These are phyloP conservation scores for Clostera curtula DNA, from an alignment of 2,888 invertebrate species.

Conservation along the genomic window DNA sequence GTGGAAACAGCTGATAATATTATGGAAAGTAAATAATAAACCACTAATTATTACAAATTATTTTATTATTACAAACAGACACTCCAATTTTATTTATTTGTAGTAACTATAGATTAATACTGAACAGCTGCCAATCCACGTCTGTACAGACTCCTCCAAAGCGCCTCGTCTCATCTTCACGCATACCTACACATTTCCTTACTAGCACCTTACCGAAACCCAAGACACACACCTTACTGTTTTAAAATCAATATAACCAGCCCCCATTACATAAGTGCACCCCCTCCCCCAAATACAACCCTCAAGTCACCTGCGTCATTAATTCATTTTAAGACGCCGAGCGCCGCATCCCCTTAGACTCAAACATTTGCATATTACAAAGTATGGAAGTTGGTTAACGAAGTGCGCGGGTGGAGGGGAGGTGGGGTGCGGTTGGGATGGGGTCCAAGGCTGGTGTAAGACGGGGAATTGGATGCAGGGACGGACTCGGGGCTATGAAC, in stretches of 20 bases:
- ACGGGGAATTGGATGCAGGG: conserved; percentile 69
- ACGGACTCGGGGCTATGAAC: conserved; percentile 22
- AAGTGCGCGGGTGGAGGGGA: conserved; percentile 37
- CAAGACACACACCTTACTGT: conserved; percentile 1
- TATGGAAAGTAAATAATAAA: no score
- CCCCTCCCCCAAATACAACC: conserved; percentile 5
- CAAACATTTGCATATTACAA: conserved; percentile 74
- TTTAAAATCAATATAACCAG: conserved; percentile 20
- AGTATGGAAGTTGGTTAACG: conserved; percentile 74
- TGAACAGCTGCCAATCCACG: no score
- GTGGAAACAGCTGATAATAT: no score
- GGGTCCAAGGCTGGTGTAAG: conserved; percentile 65
- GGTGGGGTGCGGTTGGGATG: conserved; percentile 23
- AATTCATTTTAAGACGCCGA: conserved; percentile 73
- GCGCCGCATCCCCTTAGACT: conserved; percentile 54
- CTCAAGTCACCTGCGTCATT: conserved; percentile 65
- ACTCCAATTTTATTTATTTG: no score
- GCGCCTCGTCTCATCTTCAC: no score
- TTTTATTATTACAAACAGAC: no score
- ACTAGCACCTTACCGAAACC: not conserved
- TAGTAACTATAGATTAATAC: no score
- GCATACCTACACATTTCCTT: not conserved
- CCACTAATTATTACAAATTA: no score
- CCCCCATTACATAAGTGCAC: conserved; percentile 13
- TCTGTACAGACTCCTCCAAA: no score